A percentile compares a stretch with the other conserved stretches of the same genome.
Conservation (phyloP, 2,113 vertebrate species). For the Clarias magur region DNA sequence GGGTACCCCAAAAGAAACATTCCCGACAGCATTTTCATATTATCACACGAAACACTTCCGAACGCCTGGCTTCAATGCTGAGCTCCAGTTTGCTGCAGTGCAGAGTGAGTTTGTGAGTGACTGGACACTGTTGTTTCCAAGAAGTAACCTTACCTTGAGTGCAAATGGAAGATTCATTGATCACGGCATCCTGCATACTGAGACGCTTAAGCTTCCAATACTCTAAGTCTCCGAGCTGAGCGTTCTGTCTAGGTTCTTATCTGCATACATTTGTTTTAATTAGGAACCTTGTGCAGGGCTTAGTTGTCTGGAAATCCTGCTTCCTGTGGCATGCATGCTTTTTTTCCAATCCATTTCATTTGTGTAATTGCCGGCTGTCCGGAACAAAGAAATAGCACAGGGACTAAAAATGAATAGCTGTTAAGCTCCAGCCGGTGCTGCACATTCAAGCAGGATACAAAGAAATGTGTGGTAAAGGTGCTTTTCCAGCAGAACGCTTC, state of each 20-base stretch:
- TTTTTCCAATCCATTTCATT: slow-evolving; percentile 60
- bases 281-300: slow-evolving; percentile 44
- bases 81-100: slow-evolving; percentile 13
- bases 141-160: slow-evolving; percentile 53
- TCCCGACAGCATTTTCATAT: not conserved
- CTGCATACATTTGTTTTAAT: slow-evolving; percentile 60
- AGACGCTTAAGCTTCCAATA: slow-evolving; percentile 5
- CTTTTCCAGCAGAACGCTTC: not conserved
- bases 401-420: slow-evolving; percentile 46
- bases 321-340: slow-evolving; percentile 57
- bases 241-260: slow-evolving; percentile 48
- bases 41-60: slow-evolving; percentile 7
- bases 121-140: slow-evolving; percentile 32
- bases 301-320: slow-evolving; percentile 49
- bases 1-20: slow-evolving; percentile 14
- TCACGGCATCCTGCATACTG: slow-evolving; percentile 57
- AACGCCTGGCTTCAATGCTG: not conserved
- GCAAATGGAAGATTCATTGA: slow-evolving; percentile 59
- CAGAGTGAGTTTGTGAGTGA: slow-evolving; percentile 2
- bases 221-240: not conserved
- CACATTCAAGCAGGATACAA: slow-evolving; percentile 50
- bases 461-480: slow-evolving; percentile 16
- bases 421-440: slow-evolving; percentile 45
- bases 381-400: slow-evolving; percentile 49
- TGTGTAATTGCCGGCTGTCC: slow-evolving; percentile 53